phyloP scores from a whole-genome alignment of 2,888 invertebrate species.

The Tetheella fluctuosa region DNA sequence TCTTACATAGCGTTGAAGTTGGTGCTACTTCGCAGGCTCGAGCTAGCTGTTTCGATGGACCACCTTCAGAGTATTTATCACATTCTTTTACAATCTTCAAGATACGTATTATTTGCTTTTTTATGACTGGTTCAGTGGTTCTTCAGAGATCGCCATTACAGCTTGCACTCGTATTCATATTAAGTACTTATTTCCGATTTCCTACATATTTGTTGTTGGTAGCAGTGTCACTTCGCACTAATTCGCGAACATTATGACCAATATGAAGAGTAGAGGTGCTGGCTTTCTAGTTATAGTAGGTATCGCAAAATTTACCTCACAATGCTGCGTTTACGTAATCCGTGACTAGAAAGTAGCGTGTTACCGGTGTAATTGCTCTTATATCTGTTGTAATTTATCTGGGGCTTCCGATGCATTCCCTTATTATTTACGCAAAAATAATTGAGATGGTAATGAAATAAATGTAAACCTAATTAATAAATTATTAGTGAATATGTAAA shows the following conservation, averaged over 20 bases:
- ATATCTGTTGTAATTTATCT: conserved; percentile 42
- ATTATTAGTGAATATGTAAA: neutral
- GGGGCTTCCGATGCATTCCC: conserved; percentile 34
- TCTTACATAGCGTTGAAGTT: neutral
- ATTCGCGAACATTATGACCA: conserved; percentile 56
- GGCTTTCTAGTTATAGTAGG: conserved; percentile 66
- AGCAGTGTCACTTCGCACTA: conserved; percentile 50
- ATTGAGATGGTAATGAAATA: neutral
- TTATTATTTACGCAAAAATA: conserved; percentile 18
- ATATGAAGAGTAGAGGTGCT: conserved; percentile 46
- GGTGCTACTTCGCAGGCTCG: neutral
- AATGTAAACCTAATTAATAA: neutral
- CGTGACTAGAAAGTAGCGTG: conserved; percentile 67
- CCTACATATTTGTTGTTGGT: neutral
- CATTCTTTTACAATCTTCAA: neutral
- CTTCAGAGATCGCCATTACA: neutral
- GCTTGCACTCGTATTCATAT: neutral
- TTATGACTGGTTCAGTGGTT: neutral
- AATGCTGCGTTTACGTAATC: conserved; percentile 63
- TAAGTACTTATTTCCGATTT: neutral
- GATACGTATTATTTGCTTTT: neutral
- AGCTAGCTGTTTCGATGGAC: neutral
- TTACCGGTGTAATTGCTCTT: conserved; percentile 56
- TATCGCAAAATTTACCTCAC: conserved; percentile 57
- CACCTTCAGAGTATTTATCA: neutral